Conservation (phyloP, 2,797 vertebrate genomes). For the Pseudochromis fuscus region DNA sequence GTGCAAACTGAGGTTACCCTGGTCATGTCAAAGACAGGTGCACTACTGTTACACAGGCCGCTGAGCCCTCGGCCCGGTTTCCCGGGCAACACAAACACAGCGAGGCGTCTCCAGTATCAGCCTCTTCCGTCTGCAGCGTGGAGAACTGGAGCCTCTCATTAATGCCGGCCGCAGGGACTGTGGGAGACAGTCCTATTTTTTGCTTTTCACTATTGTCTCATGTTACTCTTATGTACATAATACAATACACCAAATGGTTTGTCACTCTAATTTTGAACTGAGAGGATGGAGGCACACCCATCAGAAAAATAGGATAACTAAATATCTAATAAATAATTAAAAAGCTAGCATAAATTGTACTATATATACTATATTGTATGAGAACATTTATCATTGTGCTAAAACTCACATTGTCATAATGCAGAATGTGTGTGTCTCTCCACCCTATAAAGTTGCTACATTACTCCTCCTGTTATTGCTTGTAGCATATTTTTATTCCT, state of each 20-base stretch:
- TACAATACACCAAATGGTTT: conserved; percentile 30
- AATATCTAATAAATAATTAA: background rate
- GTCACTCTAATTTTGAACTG: conserved; percentile 2
- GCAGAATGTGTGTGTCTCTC: background rate
- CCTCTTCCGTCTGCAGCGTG: conserved; percentile 67
- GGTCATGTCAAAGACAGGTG: conserved; percentile 60
- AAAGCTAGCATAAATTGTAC: background rate
- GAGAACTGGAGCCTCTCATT: conserved; percentile 76
- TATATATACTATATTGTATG: background rate
- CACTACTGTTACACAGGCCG: conserved; percentile 63
- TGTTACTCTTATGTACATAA: conserved; percentile 40
- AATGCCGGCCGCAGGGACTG: conserved; percentile 70
- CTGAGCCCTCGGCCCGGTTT: conserved; percentile 69
- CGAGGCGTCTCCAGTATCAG: conserved; percentile 82
- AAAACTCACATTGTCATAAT: background rate
- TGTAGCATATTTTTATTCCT: background rate
- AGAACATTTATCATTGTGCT: background rate
- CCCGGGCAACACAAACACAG: conserved; percentile 80
- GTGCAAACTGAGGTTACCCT: conserved; percentile 24
- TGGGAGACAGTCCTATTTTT: conserved; percentile 49
- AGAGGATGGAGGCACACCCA: too few species aligned
- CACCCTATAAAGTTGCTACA: background rate
- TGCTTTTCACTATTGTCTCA: conserved; percentile 52
- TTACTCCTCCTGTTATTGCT: conserved; percentile 1
- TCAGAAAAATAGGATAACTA: conserved; percentile 1